Conservation (phyloP, 2,888 invertebrate species). For the Coecobrya sp. region DNA sequence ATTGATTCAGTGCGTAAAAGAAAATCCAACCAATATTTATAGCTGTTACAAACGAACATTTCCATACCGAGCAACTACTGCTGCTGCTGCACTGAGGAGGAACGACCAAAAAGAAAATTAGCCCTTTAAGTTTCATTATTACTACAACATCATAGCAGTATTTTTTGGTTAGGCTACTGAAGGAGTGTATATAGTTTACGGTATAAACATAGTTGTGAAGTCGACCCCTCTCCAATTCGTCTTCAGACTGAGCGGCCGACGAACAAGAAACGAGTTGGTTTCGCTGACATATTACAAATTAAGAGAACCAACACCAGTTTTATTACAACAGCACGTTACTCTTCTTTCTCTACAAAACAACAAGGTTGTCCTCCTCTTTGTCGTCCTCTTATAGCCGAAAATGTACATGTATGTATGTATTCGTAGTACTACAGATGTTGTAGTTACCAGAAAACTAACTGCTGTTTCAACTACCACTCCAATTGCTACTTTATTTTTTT, state of each 20-base stretch:
- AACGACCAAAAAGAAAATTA: constrained; percentile 35
- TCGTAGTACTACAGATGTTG: neutral
- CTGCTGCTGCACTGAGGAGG: neutral
- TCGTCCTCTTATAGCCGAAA: neutral
- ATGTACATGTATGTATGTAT: neutral
- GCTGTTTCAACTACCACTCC: neutral
- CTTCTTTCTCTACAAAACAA: neutral
- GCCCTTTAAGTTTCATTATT: constrained; percentile 22
- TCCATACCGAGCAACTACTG: neutral
- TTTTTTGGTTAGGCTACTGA: neutral
- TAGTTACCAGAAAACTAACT: constrained; percentile 29
- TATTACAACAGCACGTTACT: constrained; percentile 53
- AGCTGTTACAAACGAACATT: constrained; percentile 44
- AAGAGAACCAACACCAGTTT: constrained; percentile 78
- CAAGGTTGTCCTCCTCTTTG: constrained; percentile 37
- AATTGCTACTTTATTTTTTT: constrained; percentile 10
- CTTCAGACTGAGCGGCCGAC: constrained; percentile 63
- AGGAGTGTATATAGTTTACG: neutral
- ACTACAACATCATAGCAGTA: neutral
- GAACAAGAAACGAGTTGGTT: constrained; percentile 76
- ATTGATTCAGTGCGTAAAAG: constrained; percentile 68
- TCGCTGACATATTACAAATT: constrained; percentile 78
- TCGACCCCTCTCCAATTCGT: constrained; percentile 60
- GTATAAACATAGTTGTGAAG: constrained; percentile 9
- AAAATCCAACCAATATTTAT: constrained; percentile 69